Evolutionary conservation across 2,888 invertebrate genomes (phyloP).

Genomic region (Epirrhoe alternata): DNA sequence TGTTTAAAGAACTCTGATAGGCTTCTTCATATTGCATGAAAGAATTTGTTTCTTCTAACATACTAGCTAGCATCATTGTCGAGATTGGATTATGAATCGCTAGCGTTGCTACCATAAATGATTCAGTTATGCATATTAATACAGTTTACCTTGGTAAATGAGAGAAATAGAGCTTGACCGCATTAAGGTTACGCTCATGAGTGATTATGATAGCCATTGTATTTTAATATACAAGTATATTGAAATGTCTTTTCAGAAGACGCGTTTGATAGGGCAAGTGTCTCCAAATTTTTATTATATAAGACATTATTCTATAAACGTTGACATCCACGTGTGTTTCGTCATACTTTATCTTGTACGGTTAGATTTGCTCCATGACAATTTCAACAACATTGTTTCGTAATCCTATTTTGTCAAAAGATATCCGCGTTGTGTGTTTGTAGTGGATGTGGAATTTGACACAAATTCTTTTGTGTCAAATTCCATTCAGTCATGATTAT

Average conservation of each 20-base stretch:
- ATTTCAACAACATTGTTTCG: conserved; percentile 27
- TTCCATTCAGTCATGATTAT: no score
- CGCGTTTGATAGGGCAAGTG: conserved; percentile 41
- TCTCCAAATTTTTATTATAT: conserved; percentile 49
- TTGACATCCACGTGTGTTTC: conserved; percentile 42
- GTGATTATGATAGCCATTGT: conserved; percentile 29
- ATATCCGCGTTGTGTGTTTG: conserved; percentile 16
- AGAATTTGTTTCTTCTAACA: neutral
- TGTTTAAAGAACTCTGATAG: conserved; percentile 30
- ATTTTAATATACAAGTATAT: conserved; percentile 38
- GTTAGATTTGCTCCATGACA: conserved; percentile 30
- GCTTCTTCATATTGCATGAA: conserved; percentile 29
- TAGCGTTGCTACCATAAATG: conserved; percentile 15
- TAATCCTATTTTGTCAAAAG: conserved; percentile 16
- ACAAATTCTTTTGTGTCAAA: conserved; percentile 41
- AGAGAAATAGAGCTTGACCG: conserved; percentile 41
- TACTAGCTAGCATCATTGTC: neutral
- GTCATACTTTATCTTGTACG: conserved; percentile 37
- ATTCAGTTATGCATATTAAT: conserved; percentile 32
- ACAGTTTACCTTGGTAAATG: conserved; percentile 29
- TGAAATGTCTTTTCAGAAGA: conserved; percentile 37
- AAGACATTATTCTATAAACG: conserved; percentile 41
- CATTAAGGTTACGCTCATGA: conserved; percentile 28
- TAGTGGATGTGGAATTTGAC: conserved; percentile 40
- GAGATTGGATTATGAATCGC: conserved; percentile 7